Conservation (phyloP, 1,140 invertebrate species). For the Caerostris extrusa region DNA sequence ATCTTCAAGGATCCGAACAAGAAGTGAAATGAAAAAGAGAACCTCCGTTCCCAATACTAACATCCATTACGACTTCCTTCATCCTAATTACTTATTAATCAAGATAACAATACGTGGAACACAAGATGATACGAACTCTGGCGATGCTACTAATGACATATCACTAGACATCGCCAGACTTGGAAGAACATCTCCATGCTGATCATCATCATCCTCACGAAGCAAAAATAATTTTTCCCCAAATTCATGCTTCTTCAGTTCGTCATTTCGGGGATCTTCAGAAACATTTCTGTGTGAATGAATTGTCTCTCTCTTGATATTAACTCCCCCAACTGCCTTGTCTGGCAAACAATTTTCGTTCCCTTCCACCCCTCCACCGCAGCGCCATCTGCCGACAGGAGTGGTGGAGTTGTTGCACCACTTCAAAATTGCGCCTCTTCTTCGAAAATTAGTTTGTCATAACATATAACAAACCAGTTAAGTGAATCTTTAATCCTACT, state of each 20-base stretch:
- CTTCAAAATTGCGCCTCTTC: constrained; percentile 67
- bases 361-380: background rate
- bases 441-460: constrained; percentile 75
- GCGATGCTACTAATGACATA: background rate
- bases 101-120: background rate
- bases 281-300: constrained; percentile 44
- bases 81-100: background rate
- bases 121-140: background rate
- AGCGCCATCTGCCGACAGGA: constrained; percentile 62
- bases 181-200: too few relatives aligned
- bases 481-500: constrained; percentile 64
- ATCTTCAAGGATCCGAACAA: too few relatives aligned
- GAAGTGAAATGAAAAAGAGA: too few relatives aligned
- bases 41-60: too few relatives aligned
- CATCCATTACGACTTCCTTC: too few relatives aligned
- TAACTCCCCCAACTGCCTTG: constrained; percentile 6
- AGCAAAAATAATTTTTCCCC: background rate
- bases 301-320: constrained; percentile 48
- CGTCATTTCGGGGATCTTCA: constrained; percentile 3
- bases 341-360: constrained; percentile 61
- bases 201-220: background rate
- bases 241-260: background rate
- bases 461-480: constrained; percentile 45
- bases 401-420: constrained; percentile 33
- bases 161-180: background rate